Percentiles rank a stretch among this genome's conserved stretches.
Evolutionary conservation across 1,140 invertebrate genomes (phyloP).

Genomic region (Solenopsis fugax): DNA sequence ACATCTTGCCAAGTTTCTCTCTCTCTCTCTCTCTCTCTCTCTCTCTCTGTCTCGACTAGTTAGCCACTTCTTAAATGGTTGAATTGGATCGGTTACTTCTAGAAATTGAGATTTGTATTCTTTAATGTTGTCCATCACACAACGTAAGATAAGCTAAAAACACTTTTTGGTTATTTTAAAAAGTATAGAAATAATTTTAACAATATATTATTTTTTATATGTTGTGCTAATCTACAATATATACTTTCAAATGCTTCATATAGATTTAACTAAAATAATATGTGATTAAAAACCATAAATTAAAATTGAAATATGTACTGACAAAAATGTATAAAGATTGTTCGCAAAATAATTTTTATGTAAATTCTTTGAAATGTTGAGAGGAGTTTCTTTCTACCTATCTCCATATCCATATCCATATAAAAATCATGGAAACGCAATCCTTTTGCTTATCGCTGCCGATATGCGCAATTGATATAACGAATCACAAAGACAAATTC

Average conservation of each 20-base stretch:
- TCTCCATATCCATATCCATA: too few species aligned
- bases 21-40: too few species aligned
- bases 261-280: neutral
- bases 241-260: neutral
- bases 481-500: too few species aligned
- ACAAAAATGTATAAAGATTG: neutral
- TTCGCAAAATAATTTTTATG: too few species aligned
- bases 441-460: too few species aligned
- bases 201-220: too few species aligned
- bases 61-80: conserved; percentile 11
- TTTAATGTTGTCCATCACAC: neutral
- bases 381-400: too few species aligned
- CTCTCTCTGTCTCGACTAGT: neutral
- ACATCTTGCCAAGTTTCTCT: conserved; percentile 9
- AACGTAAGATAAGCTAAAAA: neutral
- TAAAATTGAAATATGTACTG: neutral
- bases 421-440: too few species aligned
- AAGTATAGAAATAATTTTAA: neutral
- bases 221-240: too few species aligned
- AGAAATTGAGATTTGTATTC: neutral
- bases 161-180: neutral
- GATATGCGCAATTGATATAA: too few species aligned
- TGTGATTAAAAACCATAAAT: neutral
- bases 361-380: too few species aligned
- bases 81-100: neutral